phyloP scores from a whole-genome alignment of 1,140 invertebrate genomes.

The Cydia fagiglandana region DNA sequence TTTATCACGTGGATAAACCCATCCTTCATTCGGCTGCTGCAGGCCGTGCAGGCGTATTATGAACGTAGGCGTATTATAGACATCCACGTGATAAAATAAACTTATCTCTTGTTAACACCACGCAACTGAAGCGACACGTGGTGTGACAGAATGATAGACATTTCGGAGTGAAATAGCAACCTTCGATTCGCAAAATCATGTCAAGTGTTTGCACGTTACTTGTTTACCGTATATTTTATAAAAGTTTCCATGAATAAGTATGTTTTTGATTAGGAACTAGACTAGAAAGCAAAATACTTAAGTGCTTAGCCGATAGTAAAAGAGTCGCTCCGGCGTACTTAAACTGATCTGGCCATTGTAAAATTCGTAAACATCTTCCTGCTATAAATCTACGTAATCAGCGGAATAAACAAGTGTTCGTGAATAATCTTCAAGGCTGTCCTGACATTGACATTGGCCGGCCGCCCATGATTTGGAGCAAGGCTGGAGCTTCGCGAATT shows the following conservation, averaged over 20 bases:
- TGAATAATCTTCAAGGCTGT: slow-evolving; percentile 19
- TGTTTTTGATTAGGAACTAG: too few relatives aligned
- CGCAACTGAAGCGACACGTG: not conserved
- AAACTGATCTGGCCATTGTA: not conserved
- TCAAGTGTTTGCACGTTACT: not conserved
- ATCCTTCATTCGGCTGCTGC: too few relatives aligned
- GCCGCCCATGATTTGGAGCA: slow-evolving; percentile 12
- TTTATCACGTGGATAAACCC: too few relatives aligned
- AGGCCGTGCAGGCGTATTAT: too few relatives aligned
- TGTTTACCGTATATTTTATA: too few relatives aligned
- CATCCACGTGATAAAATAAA: not conserved
- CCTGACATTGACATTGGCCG: slow-evolving; percentile 35
- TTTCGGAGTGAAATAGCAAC: not conserved
- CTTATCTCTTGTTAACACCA: too few relatives aligned
- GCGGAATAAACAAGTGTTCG: not conserved
- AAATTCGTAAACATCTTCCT: not conserved
- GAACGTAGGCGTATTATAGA: too few relatives aligned
- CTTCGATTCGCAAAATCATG: not conserved
- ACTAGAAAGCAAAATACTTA: too few relatives aligned
- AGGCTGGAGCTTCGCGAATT: slow-evolving; percentile 29
- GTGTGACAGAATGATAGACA: slow-evolving; percentile 22
- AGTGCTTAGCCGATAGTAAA: too few relatives aligned
- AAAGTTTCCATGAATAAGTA: too few relatives aligned
- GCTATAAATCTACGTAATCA: slow-evolving; percentile 8
- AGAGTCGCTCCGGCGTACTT: too few relatives aligned